These are phyloP conservation scores for Globodera rostochiensis DNA, from an alignment of 1,140 invertebrate genomes.

Conservation along the genomic window DNA sequence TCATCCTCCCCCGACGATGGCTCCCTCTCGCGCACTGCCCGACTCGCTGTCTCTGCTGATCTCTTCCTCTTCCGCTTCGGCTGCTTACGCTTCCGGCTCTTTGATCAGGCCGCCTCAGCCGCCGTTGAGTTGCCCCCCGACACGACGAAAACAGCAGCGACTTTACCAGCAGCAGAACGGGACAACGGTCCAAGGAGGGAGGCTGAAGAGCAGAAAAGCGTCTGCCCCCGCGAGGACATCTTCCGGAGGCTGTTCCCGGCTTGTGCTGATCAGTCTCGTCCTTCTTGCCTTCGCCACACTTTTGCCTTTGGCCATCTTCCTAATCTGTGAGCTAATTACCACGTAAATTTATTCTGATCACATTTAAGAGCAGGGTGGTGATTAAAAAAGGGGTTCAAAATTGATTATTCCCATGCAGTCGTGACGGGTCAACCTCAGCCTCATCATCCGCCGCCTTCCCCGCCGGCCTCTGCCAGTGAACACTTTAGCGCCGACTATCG, in stretches of 20 bases:
- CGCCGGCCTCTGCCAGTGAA: not conserved
- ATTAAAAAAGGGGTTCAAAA: too few species aligned
- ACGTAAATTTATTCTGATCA: not conserved
- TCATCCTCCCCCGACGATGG: not conserved
- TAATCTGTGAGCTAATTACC: not conserved
- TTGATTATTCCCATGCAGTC: not conserved
- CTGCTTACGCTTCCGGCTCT: conserved; percentile 3
- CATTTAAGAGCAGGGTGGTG: too few species aligned
- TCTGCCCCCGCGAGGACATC: not conserved
- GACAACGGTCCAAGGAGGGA: not conserved
- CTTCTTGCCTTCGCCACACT: not conserved
- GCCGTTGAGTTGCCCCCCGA: not conserved
- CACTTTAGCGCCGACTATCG: not conserved
- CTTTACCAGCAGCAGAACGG: not conserved
- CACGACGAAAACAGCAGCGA: not conserved
- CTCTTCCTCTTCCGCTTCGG: not conserved
- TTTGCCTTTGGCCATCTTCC: not conserved
- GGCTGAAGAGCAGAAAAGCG: not conserved
- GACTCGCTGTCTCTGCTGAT: conserved; percentile 6
- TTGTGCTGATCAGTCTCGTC: not conserved
- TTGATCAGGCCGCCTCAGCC: not conserved
- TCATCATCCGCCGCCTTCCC: not conserved
- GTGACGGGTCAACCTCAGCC: not conserved
- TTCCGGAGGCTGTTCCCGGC: not conserved
- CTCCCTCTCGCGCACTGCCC: not conserved